Conservation (phyloP, 2,113 vertebrate genomes). For the Chrysochloris asiatica region DNA sequence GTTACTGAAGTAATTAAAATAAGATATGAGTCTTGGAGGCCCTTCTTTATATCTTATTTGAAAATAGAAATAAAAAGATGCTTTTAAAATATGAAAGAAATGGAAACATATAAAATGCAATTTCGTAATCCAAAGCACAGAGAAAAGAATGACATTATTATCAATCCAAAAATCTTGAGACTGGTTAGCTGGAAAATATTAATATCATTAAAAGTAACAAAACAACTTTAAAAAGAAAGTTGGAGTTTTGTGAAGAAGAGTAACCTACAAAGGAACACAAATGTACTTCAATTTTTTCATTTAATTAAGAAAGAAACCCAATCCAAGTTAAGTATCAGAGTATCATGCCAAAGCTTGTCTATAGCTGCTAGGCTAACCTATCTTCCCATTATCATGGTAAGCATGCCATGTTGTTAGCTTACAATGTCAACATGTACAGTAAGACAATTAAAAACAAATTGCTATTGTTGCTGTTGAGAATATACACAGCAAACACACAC, state of each 20-base stretch:
- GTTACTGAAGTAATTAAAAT: neutral
- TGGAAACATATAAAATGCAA: conserved; percentile 19
- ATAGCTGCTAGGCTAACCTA: neutral
- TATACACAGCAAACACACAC: neutral
- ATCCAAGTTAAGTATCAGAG: neutral
- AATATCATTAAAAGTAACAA: neutral
- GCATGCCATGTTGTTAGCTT: neutral
- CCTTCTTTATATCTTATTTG: no score
- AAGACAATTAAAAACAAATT: neutral
- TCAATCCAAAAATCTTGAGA: neutral
- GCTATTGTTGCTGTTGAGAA: neutral
- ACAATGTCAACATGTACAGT: neutral
- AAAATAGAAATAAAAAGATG: neutral
- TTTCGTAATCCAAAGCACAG: conserved; percentile 2
- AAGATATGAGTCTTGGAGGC: neutral
- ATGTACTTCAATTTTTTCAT: conserved; percentile 1
- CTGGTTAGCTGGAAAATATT: neutral
- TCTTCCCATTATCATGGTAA: neutral
- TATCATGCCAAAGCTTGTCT: neutral
- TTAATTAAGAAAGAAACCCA: conserved; percentile 36
- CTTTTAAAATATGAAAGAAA: conserved; percentile 5
- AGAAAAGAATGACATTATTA: neutral
- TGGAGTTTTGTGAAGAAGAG: neutral
- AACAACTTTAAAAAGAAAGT: neutral
- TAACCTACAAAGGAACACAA: neutral